Evolutionary conservation across 2,113 vertebrate genomes (phyloP), one percentile per base, ranked within the genome.

Genomic region (Bolborhynchus lineola): DNA sequence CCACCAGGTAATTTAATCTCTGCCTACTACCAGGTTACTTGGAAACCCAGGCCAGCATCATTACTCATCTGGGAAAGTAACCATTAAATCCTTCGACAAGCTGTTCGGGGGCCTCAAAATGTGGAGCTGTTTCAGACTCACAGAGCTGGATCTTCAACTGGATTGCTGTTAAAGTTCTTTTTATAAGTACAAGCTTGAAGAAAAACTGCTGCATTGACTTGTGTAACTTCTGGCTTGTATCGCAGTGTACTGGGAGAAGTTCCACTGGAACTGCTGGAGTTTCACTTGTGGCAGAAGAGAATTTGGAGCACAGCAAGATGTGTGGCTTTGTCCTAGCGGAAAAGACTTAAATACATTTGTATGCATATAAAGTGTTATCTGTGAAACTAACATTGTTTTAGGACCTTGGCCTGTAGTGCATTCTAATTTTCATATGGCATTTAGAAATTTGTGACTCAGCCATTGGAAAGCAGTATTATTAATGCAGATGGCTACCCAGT

Each of bases 1-100:
- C 98, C 82, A 99, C 99, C 96, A 98, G 98, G 98, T 98, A 98
- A 98, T 93, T 94, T 55, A 89, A 93, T 79, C 47, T 83, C 46
- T 92, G 60, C 75, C 88, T 93, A 39, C 50, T 67, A 69, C 72
- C 71, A 68, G 44, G 78, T 95, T 93, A 92, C 91, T 84, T 79
- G 78, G 78, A 97, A 97, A 95, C 85, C 62, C 79, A n/a, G 33
- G 37, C 81, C 71, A 88, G 82, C 70, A 70, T 81, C 86, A 72
- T 89, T 83, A 85, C 37, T 97, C 91, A 91, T 92, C 70, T 71
- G 76, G 78, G 57, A 84, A 79, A 94, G 90, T 64, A 95, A 87
- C 93, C 82, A 86, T 88, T 94, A 91, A 68, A 81, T 86, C 88
- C 69, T 64, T 83, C 93, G 94, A 96, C 82, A 93, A 79, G 83